Evolutionary conservation across 2,888 invertebrate genomes (phyloP).

Genomic region (Cephus spinipes): DNA sequence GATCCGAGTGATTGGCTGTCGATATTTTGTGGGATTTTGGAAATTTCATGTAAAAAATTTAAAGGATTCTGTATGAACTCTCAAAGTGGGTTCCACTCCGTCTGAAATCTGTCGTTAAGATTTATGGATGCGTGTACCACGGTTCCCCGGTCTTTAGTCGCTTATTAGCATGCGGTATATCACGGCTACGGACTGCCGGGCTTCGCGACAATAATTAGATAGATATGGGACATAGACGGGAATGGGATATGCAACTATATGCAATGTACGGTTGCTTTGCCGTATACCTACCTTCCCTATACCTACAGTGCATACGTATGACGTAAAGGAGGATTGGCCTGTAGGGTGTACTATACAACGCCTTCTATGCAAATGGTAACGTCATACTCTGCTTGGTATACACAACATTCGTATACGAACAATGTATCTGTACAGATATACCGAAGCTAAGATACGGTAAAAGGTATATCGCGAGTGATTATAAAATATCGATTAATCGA

Average conservation of each 20-base stretch:
- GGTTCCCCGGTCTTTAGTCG: conserved; percentile 65
- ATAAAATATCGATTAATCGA: neutral
- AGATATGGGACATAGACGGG: conserved; percentile 62
- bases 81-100: neutral
- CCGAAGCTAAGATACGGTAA: conserved; percentile 16
- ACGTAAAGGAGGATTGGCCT: conserved; percentile 45
- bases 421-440: conserved; percentile 54
- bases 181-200: conserved; percentile 53
- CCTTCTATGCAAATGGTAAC: conserved; percentile 65
- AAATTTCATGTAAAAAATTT: neutral
- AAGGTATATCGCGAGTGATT: neutral
- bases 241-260: conserved; percentile 36
- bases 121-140: conserved; percentile 59
- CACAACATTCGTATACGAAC: conserved; percentile 48
- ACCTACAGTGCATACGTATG: conserved; percentile 35
- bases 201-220: conserved; percentile 66
- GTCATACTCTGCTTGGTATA: conserved; percentile 61
- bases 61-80: neutral
- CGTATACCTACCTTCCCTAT: neutral
- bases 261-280: neutral
- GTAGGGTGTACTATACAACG: conserved; percentile 44
- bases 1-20: neutral
- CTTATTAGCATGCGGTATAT: conserved; percentile 68
- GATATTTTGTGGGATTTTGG: neutral
- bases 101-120: conserved; percentile 43